A percentile compares a stretch with the other conserved stretches of the same genome.
Evolutionary conservation across 2,888 invertebrate genomes (phyloP).

Genomic region (Tolmerus cingulatus): DNA sequence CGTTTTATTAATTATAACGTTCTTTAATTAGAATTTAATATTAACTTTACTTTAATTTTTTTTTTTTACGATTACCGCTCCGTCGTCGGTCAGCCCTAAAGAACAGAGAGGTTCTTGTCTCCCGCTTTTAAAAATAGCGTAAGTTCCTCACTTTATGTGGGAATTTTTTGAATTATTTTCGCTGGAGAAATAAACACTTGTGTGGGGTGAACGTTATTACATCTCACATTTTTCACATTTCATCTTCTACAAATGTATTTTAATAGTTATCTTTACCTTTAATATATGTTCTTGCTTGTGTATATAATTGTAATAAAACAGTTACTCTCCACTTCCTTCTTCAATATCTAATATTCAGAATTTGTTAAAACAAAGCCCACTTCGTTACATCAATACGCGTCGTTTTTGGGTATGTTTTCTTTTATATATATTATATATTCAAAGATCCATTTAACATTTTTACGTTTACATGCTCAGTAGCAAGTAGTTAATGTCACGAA

Average conservation of each 20-base stretch:
- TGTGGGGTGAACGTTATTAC: not conserved
- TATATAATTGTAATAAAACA: slow-evolving; percentile 12
- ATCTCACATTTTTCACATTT: slow-evolving; percentile 14
- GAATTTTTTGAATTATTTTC: not conserved
- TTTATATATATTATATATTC: not conserved
- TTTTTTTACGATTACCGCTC: not conserved
- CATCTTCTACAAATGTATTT: slow-evolving; percentile 14
- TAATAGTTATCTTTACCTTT: slow-evolving; percentile 19
- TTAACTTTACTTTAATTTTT: not conserved
- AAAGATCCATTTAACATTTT: not conserved
- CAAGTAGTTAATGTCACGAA: not conserved
- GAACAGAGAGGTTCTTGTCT: slow-evolving; percentile 6
- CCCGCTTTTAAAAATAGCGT: not conserved
- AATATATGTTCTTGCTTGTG: slow-evolving; percentile 5
- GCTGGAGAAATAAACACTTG: not conserved
- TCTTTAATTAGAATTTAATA: not conserved
- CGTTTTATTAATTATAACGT: slow-evolving; percentile 23
- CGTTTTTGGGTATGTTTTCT: not conserved
- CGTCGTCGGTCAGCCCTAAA: not conserved
- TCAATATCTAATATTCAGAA: slow-evolving; percentile 3
- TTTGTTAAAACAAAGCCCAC: slow-evolving; percentile 2
- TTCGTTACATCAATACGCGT: not conserved
- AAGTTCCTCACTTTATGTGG: not conserved
- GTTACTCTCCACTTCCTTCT: not conserved
- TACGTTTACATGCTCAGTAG: not conserved